These are phyloP conservation scores for Fragum whitleyi DNA, from an alignment of 2,888 invertebrate genomes.

Conservation along the genomic window DNA sequence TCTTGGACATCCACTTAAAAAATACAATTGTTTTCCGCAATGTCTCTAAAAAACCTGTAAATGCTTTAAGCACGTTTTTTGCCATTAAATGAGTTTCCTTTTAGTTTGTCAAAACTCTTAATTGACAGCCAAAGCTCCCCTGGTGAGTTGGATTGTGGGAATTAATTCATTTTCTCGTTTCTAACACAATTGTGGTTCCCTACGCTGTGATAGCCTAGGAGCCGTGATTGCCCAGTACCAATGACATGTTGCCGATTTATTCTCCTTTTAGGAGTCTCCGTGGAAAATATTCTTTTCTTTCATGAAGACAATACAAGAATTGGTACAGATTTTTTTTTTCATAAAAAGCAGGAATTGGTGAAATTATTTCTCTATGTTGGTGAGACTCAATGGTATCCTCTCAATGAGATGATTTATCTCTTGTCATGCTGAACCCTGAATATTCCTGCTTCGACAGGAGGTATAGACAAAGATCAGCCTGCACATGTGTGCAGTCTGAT, in stretches of 20 bases:
- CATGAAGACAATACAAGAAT: background rate
- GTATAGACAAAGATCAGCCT: too few relatives aligned
- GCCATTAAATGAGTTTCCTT: slow-evolving; percentile 40
- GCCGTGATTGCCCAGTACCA: slow-evolving; percentile 28
- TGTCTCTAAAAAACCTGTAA: slow-evolving; percentile 18
- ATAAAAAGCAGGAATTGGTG: too few relatives aligned
- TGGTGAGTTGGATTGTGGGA: slow-evolving; percentile 37
- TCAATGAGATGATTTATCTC: too few relatives aligned
- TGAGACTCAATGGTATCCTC: too few relatives aligned
- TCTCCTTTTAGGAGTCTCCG: slow-evolving; percentile 29
- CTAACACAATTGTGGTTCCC: slow-evolving; percentile 37
- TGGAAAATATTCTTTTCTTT: slow-evolving; percentile 21
- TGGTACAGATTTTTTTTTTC: too few relatives aligned
- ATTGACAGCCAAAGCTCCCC: slow-evolving; percentile 45
- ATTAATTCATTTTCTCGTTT: slow-evolving; percentile 44
- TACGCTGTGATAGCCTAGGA: slow-evolving; percentile 3
- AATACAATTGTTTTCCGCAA: slow-evolving; percentile 20
- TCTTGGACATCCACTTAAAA: too few relatives aligned
- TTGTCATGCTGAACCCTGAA: too few relatives aligned
- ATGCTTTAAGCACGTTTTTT: slow-evolving; percentile 31
- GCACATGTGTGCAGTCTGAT: too few relatives aligned
- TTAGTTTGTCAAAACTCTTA: slow-evolving; percentile 38
- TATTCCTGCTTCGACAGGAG: too few relatives aligned
- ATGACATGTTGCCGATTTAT: slow-evolving; percentile 30
- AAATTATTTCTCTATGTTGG: too few relatives aligned